Conservation (phyloP, 2,888 invertebrate genomes). For the Euproctis similis region DNA sequence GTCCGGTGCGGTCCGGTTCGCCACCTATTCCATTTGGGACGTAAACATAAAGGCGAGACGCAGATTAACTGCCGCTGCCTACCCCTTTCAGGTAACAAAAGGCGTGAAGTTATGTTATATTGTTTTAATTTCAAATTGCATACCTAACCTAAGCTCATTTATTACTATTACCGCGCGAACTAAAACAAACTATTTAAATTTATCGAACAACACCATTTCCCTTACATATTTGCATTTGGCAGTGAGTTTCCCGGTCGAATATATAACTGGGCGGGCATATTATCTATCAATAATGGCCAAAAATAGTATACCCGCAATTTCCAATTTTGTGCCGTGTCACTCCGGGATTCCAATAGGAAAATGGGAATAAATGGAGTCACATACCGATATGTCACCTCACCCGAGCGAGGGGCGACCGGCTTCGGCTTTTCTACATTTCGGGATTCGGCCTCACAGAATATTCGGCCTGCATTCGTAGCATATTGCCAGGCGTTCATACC, state of each 20-base stretch:
- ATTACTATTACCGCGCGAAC: too few species aligned
- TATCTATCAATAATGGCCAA: conserved; percentile 67
- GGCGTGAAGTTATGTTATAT: too few species aligned
- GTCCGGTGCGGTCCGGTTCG: too few species aligned
- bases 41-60: too few species aligned
- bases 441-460: conserved; percentile 53
- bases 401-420: conserved; percentile 55
- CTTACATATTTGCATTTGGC: conserved; percentile 17
- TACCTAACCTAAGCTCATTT: too few species aligned
- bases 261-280: conserved; percentile 47
- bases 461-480: conserved; percentile 50
- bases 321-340: conserved; percentile 74
- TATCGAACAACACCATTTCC: conserved; percentile 7
- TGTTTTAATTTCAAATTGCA: too few species aligned
- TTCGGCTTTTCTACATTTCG: conserved; percentile 65
- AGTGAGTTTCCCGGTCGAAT: conserved; percentile 20
- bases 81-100: too few species aligned
- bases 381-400: conserved; percentile 76
- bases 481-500: conserved; percentile 54
- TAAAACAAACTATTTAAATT: too few species aligned
- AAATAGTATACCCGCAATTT: conserved; percentile 73
- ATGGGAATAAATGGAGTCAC: conserved; percentile 74
- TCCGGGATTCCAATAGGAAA: conserved; percentile 76
- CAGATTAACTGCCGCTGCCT: too few species aligned
- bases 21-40: too few species aligned